Evolutionary conservation across 2,113 vertebrate genomes (phyloP), one percentile per base, ranked within the genome.

Genomic region (Sigmodon hispidus): DNA sequence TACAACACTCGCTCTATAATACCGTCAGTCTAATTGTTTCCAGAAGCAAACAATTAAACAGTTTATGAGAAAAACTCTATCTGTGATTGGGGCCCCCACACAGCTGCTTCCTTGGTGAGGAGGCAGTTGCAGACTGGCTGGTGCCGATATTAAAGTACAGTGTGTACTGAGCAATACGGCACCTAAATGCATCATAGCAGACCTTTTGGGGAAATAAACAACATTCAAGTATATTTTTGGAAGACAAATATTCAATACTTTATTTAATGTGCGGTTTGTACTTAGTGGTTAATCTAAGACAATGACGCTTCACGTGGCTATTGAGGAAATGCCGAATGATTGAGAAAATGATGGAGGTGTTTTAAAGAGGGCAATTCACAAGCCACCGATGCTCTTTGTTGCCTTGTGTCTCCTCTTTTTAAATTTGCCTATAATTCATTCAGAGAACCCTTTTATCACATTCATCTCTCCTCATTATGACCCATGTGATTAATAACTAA

Each of bases 21-120:
- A 96, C 96, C 97, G 63, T 85, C 86, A 0, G 94, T 11, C 91
- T 98, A 98, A 98, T 98, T 97, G 97, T 98, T 97, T 98, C 98
- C 98, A 97, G 97, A 98, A 98, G 98, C 98, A 98, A 98, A 98
- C 98, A 97, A 98, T 97, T 97, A 97, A 96, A 96, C 85, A 1
- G 67, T 97, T 98, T 95, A 97, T 10, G 83, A 98, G 97, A 52
- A 96, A 97, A 96, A 96, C 76, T 96, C 94, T 84, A 85, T 92
- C 86, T 24, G 79, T 97, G 95, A 98, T 90, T 90, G 89, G 93
- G 94, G 88, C 61, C 93, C 87, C 63, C 0, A 34, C 61, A 90
- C 96, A 91, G 97, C 96, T 89, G 77, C 90, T 50, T 48, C 29
- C 89, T 3, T 67, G 36, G 91, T 29, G 1, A 59, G 88, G 1